Percentiles rank a stretch among this genome's conserved stretches.
Conservation (phyloP, 2,113 vertebrate genomes). For the Tamias sibiricus region DNA sequence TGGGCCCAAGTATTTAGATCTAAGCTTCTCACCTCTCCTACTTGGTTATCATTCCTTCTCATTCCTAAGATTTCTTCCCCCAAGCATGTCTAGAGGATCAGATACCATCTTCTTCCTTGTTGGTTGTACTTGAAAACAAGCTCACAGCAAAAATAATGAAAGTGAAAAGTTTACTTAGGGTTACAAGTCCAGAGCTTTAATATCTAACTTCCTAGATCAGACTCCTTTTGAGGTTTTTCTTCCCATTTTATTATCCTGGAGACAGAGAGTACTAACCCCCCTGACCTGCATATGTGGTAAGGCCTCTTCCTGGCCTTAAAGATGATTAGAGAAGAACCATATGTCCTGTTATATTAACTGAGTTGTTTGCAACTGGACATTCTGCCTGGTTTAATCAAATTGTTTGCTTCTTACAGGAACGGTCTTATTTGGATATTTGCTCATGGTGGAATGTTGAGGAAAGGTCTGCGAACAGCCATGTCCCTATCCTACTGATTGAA, state of each 20-base stretch:
- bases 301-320: not conserved
- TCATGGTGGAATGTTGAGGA: conserved; percentile 33
- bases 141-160: conserved; percentile 14
- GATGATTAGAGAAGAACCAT: not conserved
- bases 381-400: not conserved
- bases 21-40: not conserved
- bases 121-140: conserved; percentile 2
- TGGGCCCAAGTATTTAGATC: not conserved
- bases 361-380: not conserved
- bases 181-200: conserved; percentile 26
- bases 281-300: not conserved
- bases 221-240: conserved; percentile 21
- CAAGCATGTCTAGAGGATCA: not conserved
- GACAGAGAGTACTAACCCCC: not conserved
- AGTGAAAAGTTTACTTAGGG: not conserved
- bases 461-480: not conserved
- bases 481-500: not conserved
- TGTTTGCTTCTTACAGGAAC: conserved; percentile 8
- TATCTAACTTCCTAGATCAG: conserved; percentile 28
- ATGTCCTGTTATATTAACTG: not conserved
- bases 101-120: not conserved
- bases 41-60: not conserved
- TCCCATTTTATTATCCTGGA: conserved; percentile 30
- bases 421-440: conserved; percentile 13
- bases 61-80: not conserved